A percentile compares a stretch with the other conserved stretches of the same genome.
phyloP scores from a whole-genome alignment of 2,113 vertebrate genomes.

The Maccullochella peelii region DNA sequence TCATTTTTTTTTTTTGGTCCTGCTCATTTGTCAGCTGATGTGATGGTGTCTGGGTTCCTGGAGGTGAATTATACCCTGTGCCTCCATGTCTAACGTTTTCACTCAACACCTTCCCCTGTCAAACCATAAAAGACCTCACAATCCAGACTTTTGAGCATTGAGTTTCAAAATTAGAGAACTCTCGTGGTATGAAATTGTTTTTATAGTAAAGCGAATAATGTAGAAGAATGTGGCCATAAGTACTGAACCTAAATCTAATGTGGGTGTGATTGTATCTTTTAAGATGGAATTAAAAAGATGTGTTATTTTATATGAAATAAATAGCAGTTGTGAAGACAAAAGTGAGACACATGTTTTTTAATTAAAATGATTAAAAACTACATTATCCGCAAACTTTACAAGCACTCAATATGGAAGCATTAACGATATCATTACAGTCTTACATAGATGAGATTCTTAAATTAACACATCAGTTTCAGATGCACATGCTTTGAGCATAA shows the following conservation, averaged over 20 bases:
- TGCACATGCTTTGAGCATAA: conserved; percentile 84
- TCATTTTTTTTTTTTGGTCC: background rate
- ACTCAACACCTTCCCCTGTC: conserved; percentile 46
- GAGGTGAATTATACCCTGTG: conserved; percentile 32
- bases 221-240: conserved; percentile 52
- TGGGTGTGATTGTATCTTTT: conserved; percentile 30
- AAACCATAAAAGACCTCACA: conserved; percentile 47
- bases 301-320: conserved; percentile 40
- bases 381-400: conserved; percentile 86
- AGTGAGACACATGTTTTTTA: conserved; percentile 80
- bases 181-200: conserved; percentile 37
- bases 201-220: conserved; percentile 46
- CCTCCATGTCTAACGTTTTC: conserved; percentile 33
- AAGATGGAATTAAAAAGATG: too few relatives aligned
- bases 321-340: conserved; percentile 35
- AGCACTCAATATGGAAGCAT: conserved; percentile 83
- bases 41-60: conserved; percentile 40
- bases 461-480: conserved; percentile 83
- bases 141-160: conserved; percentile 40
- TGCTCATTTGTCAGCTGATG: conserved; percentile 45
- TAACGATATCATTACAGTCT: conserved; percentile 75
- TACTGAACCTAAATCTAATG: conserved; percentile 18
- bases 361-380: conserved; percentile 88
- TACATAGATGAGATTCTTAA: conserved; percentile 82
- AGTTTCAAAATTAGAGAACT: conserved; percentile 50